Evolutionary conservation across 53 echinoderm and acorn worm species (phyloP).

Genomic region (Holothuria leucospilota): DNA sequence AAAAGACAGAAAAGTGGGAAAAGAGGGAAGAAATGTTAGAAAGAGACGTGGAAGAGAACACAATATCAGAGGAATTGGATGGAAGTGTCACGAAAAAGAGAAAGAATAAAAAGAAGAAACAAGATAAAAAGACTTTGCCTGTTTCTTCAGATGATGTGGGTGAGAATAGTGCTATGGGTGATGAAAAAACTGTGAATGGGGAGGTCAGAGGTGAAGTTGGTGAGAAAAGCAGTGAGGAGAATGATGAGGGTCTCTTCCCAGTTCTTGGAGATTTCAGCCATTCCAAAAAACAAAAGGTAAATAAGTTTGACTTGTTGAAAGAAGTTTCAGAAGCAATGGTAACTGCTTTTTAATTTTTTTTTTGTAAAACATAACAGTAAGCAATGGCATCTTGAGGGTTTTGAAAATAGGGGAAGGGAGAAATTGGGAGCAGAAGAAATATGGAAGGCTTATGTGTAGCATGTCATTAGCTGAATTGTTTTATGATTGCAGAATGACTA

Average conservation of each 20-base stretch:
- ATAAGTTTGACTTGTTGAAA: background rate
- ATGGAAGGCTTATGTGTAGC: no score
- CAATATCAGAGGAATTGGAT: background rate
- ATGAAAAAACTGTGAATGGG: slow-evolving; percentile 9
- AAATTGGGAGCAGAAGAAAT: no score
- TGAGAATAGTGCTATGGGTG: background rate
- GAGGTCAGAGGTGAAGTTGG: background rate
- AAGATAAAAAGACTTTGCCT: no score
- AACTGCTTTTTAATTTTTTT: no score
- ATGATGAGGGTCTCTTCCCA: slow-evolving; percentile 65
- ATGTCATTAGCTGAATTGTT: no score
- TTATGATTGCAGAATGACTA: no score
- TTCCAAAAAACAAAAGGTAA: slow-evolving; percentile 77
- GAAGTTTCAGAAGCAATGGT: background rate
- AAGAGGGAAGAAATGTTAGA: background rate
- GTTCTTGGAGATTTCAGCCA: slow-evolving; percentile 76
- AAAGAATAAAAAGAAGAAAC: slow-evolving; percentile 9
- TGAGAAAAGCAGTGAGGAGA: background rate
- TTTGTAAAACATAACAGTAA: no score
- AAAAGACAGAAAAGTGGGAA: background rate
- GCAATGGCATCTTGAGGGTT: no score
- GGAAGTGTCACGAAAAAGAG: slow-evolving; percentile 6
- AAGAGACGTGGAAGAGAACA: background rate
- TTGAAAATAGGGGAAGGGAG: no score
- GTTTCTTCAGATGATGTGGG: background rate